phyloP scores from a whole-genome alignment of 2,797 vertebrate species.

The Cephalopachus bancanus region DNA sequence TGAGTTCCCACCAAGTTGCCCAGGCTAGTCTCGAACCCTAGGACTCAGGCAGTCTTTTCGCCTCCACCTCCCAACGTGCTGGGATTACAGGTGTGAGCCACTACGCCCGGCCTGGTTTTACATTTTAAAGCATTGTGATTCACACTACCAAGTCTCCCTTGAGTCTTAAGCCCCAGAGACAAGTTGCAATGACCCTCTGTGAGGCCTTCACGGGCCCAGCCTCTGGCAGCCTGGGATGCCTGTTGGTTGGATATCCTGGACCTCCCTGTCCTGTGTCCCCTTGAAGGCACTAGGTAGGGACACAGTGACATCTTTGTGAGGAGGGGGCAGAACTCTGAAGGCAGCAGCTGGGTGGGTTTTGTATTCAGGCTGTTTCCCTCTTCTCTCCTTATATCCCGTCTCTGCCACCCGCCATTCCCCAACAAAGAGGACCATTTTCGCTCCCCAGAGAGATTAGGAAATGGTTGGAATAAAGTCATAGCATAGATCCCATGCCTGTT shows the following conservation, averaged over 20 bases:
- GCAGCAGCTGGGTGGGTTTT: not conserved
- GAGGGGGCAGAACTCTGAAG: not conserved
- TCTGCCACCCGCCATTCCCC: not conserved
- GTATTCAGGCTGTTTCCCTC: not conserved
- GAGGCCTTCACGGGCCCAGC: rapidly evolving
- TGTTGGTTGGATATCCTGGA: not conserved
- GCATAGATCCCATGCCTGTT: not conserved
- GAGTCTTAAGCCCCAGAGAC: not conserved
- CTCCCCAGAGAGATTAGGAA: not conserved
- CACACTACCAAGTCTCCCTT: not conserved
- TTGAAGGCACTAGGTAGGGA: not conserved
- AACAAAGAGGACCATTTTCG: not conserved
- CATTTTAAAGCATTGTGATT: not conserved
- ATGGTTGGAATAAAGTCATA: not conserved
- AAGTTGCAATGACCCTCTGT: rapidly evolving
- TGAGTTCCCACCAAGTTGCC: no score
- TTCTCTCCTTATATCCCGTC: not conserved
- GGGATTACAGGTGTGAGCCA: no score
- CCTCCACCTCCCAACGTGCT: not conserved
- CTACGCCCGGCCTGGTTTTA: not conserved
- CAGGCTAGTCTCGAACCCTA: not conserved
- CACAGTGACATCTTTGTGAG: not conserved
- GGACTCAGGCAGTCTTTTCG: not conserved
- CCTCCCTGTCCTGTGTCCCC: not conserved
- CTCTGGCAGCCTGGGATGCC: not conserved